Base-by-base conservation (phyloP, 30 jellyfish, hydroid and myxozoan species). In the Phacellophora camtschatica region DNA sequence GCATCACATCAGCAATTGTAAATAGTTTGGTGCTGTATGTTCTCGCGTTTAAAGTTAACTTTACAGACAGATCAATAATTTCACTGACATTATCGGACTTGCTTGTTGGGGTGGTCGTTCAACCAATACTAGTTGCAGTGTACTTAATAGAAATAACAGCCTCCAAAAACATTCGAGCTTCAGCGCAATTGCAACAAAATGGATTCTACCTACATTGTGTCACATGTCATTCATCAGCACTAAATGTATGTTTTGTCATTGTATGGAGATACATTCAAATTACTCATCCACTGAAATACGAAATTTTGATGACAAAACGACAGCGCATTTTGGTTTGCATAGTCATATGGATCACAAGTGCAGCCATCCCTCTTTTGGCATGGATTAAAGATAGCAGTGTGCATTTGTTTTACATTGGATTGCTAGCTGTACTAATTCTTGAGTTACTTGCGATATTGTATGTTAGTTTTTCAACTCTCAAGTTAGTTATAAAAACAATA, bases 21-120 rank as follows among this genome's bases (percentile, higher is more conserved):
- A 71, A 71, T 32, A 46, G 72, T 1, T 22, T 32, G 8, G 37
- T 71, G 13, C 29, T 71, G 63, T 30, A n/a, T 27, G 73, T 71
- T 1, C 42, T 71, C 2, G 48, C 24, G 0, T 53, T 8, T 10
- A 71, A 51, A 28, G 85, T 34, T 66, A 34, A 24, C 16, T 49
- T 71, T 50, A 71, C 85, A 32, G 85, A 71, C 35, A 72, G 85
- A 5, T 28, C 70, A 12, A 51, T 71, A 5, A 16, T 71, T 27
- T 71, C 73, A n/a, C 39, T 71, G 36, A 71, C 85, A 16, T 27
- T 71, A 4, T 72, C 85, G 1, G 85, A 71, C 43, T 36, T 71
- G 30, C 63, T 71, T 16, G 53, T 66, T 2, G 37, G 71, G 20
- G 22, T 33, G 5, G 28, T 71, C 6, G 41, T 72, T 19, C 73